Conservation (phyloP, 1,140 invertebrate genomes). For the Achroia grisella region DNA sequence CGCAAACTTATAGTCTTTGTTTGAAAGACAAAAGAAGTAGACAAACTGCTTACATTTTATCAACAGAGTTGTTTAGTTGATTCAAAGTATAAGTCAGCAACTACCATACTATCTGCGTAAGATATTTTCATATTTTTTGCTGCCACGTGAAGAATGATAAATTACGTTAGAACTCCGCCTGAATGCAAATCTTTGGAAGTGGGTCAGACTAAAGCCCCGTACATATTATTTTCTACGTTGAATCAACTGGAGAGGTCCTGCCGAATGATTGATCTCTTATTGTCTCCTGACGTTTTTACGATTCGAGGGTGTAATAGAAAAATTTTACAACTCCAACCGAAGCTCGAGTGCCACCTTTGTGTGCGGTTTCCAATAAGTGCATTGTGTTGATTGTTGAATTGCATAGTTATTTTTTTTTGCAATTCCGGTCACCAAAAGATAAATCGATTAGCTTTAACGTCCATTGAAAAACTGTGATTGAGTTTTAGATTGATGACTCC, state of each 20-base stretch:
- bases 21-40: too few relatives aligned
- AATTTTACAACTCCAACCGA: conserved; percentile 33
- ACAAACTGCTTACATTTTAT: too few relatives aligned
- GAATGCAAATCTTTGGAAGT: conserved; percentile 67
- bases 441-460: conserved; percentile 29
- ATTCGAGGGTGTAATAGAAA: conserved; percentile 50
- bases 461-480: conserved; percentile 4
- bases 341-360: conserved; percentile 34
- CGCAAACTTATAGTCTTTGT: too few relatives aligned
- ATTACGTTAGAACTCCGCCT: conserved; percentile 41
- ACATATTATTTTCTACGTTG: conserved; percentile 60
- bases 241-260: conserved; percentile 40
- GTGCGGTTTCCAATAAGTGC: conserved; percentile 37
- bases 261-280: conserved; percentile 64
- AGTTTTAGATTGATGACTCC: conserved; percentile 4
- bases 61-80: conserved; percentile 2
- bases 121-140: conserved; percentile 42
- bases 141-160: conserved; percentile 57
- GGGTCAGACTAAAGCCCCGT: conserved; percentile 43
- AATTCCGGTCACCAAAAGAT: conserved; percentile 57
- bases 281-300: conserved; percentile 64
- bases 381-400: conserved; percentile 19
- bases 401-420: conserved; percentile 33
- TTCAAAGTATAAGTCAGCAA: conserved; percentile 4
- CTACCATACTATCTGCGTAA: conserved; percentile 1